Base-by-base conservation (phyloP, 2,113 vertebrate species). In the Perognathus longimembris region DNA sequence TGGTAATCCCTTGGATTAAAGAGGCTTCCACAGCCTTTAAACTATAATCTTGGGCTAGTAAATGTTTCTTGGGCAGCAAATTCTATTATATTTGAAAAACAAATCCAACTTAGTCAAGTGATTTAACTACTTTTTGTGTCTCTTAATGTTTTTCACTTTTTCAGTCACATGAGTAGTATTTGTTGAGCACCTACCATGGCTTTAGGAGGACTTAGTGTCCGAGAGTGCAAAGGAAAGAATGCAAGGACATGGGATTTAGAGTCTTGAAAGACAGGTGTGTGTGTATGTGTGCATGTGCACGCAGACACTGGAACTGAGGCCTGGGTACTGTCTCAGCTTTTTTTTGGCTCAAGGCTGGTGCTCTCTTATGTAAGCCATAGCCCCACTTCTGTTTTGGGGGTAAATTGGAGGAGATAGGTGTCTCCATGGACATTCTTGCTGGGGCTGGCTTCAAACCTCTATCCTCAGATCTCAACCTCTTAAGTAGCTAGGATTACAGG, bases 1-100 rank as follows among this genome's bases (percentile, higher is more conserved):
- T 79, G 59, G 89, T 73, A 57, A 88, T 42, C 93, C 18, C 28
- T 70, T 54, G 85, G 63, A 90, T 59, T 59, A 83, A 78, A 83
- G 63, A 87, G 38, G 74, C 71, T 82, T 50, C 77, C 61, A 50
- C 24, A 80, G 59, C 28, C 38, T 93, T 90, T 91, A 93, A 89
- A 85, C 28, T 38, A 76, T 93, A 85, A 78, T 91, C 50, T 57
- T 76, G 38, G 22, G 21, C 57, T 89, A 94, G 90, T 90, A 93
- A 97, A 94, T 97, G 32, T 97, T 95, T 95, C 88, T 83, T 89
- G 84, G 69, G 40, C 20, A 67, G 21, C 26, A 92, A 67, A 92
- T 67, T 67, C 9, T 81, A 69, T 93, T 77, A 59, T 85, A 8
- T 45, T 42, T 42, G 70, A 79, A 67, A 7, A 32, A 20, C 50